Conservation (phyloP, 2,113 vertebrate species). For the Plotosus lineatus region DNA sequence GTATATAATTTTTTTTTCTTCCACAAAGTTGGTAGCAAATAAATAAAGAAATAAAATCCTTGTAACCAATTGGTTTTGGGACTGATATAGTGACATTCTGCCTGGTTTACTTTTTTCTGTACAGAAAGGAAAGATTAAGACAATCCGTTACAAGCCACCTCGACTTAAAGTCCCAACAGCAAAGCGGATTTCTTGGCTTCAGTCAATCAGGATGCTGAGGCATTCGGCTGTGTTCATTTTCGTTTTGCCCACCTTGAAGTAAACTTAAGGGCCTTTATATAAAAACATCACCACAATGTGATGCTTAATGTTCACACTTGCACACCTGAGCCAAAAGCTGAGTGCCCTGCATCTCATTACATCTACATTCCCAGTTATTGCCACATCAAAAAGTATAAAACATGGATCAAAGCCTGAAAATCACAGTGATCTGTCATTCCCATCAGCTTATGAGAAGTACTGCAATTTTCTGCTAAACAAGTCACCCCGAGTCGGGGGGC, state of each 20-base stretch:
- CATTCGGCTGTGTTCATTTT: conserved; percentile 62
- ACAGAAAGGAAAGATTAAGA: conserved; percentile 73
- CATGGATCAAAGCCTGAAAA: conserved; percentile 50
- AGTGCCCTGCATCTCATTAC: conserved; percentile 19
- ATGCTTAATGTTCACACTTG: conserved; percentile 20
- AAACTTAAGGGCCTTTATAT: conserved; percentile 59
- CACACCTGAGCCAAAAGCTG: conserved; percentile 29
- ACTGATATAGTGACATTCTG: conserved; percentile 74
- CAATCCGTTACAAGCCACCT: conserved; percentile 71
- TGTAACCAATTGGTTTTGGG: conserved; percentile 73
- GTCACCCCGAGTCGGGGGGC: conserved; percentile 22
- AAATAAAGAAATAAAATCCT: conserved; percentile 62
- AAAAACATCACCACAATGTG: conserved; percentile 10
- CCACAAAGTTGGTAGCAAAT: conserved; percentile 47
- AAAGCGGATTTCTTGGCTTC: conserved; percentile 74
- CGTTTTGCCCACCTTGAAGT: conserved; percentile 65
- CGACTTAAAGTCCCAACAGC: conserved; percentile 77
- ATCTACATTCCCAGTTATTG: conserved; percentile 20
- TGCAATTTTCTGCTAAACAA: conserved; percentile 41
- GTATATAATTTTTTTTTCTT: too few species aligned
- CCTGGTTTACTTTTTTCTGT: conserved; percentile 73
- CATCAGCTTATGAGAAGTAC: conserved; percentile 39
- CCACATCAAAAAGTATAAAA: conserved; percentile 40
- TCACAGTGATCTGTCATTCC: conserved; percentile 46
- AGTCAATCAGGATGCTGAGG: conserved; percentile 63